These are phyloP conservation scores for Phalacrocorax brasilianus DNA, from an alignment of 2,113 vertebrate genomes.

Conservation along the genomic window DNA sequence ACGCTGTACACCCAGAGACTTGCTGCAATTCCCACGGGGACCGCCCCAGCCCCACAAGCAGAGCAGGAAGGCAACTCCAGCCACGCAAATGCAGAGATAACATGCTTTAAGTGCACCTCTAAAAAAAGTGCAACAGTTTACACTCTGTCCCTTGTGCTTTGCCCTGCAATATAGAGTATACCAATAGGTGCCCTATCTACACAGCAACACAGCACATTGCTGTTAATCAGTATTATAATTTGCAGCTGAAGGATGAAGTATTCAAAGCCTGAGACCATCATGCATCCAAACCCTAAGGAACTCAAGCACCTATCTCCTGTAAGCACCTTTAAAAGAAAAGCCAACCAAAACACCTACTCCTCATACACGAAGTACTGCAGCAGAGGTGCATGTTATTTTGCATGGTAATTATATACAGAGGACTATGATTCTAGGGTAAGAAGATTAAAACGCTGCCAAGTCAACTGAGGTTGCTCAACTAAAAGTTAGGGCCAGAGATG, in stretches of 20 bases:
- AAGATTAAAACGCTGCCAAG: neutral
- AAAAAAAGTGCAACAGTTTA: neutral
- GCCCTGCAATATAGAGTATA: neutral
- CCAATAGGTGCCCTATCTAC: too few species aligned
- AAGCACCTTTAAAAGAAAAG: neutral
- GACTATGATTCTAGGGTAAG: neutral
- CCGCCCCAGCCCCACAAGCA: neutral
- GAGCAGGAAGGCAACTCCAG: neutral
- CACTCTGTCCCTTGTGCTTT: neutral
- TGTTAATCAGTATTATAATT: neutral
- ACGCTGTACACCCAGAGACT: neutral
- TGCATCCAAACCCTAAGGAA: neutral
- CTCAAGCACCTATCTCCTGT: neutral
- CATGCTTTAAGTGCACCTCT: neutral
- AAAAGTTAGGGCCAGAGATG: neutral
- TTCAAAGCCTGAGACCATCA: neutral
- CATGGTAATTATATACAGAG: neutral
- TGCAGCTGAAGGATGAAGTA: neutral
- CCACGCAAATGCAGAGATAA: neutral
- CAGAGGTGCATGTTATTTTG: neutral
- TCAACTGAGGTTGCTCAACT: neutral
- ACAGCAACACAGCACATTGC: fast-evolving
- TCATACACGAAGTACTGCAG: neutral
- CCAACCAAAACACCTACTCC: neutral
- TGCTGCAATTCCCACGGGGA: neutral